phyloP scores from a whole-genome alignment of 2,888 invertebrate species.

The Galerucella pusilla region DNA sequence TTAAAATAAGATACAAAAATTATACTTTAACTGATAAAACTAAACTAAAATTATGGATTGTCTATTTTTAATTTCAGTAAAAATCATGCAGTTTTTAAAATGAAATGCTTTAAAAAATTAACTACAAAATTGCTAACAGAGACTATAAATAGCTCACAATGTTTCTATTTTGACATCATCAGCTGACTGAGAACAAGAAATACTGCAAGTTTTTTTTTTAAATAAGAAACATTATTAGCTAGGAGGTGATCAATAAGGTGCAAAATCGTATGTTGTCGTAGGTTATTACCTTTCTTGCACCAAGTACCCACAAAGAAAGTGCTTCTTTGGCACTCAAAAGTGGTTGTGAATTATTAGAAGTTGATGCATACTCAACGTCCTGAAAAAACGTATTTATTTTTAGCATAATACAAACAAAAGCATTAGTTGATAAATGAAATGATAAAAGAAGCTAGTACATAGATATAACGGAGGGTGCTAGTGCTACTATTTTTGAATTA shows the following conservation, averaged over 20 bases:
- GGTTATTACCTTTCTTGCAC: conserved; percentile 86
- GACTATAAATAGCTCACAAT: background rate
- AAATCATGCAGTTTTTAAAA: background rate
- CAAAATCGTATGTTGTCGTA: background rate
- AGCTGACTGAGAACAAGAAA: no score
- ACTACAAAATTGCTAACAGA: background rate
- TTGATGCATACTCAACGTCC: conserved; percentile 77
- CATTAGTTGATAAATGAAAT: conserved; percentile 31
- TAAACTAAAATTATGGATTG: no score
- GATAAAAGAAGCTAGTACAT: background rate
- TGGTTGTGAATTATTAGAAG: conserved; percentile 78
- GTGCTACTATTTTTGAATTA: no score
- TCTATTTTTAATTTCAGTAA: background rate
- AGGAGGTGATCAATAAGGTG: conserved; percentile 5
- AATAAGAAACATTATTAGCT: conserved; percentile 6
- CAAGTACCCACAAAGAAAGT: conserved; percentile 93
- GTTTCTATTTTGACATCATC: background rate
- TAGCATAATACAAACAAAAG: conserved; percentile 17
- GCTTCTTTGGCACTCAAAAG: conserved; percentile 94
- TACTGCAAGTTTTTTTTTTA: no score
- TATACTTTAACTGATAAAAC: background rate
- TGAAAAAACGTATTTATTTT: conserved; percentile 64
- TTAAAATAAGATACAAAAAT: background rate
- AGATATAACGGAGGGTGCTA: no score
- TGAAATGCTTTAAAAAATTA: background rate